These are phyloP conservation scores for Acanthosepion lycidas DNA, from an alignment of 2,888 invertebrate species.

Conservation along the genomic window DNA sequence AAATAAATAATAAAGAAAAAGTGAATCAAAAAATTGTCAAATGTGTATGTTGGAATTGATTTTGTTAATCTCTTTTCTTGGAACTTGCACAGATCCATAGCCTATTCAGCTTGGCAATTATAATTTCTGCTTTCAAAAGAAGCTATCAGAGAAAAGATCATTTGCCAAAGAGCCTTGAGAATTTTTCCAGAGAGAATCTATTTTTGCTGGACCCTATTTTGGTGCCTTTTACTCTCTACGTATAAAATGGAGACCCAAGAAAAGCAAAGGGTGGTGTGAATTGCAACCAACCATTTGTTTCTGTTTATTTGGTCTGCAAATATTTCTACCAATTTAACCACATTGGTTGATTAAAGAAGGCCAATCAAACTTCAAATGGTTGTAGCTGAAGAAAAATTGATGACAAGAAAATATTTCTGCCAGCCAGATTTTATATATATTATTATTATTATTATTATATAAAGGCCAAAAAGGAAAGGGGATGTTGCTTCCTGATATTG, in stretches of 20 bases:
- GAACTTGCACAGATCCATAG: background rate
- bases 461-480: too few species aligned
- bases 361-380: too few species aligned
- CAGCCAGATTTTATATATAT: too few species aligned
- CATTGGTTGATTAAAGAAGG: too few species aligned
- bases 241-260: too few species aligned
- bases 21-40: background rate
- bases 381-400: too few species aligned
- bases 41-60: background rate
- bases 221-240: too few species aligned
- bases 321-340: too few species aligned
- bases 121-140: background rate
- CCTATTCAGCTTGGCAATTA: background rate
- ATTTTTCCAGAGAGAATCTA: background rate
- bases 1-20: background rate
- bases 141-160: background rate
- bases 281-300: background rate
- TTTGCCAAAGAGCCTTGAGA: background rate
- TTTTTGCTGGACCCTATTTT: too few species aligned
- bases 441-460: too few species aligned
- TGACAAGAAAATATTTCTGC: too few species aligned
- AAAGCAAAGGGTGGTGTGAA: background rate
- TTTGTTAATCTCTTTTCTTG: background rate
- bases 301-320: background rate
- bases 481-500: too few species aligned